These are phyloP conservation scores for Myiotriccus ornatus DNA, from an alignment of 2,797 vertebrate genomes.

Conservation along the genomic window DNA sequence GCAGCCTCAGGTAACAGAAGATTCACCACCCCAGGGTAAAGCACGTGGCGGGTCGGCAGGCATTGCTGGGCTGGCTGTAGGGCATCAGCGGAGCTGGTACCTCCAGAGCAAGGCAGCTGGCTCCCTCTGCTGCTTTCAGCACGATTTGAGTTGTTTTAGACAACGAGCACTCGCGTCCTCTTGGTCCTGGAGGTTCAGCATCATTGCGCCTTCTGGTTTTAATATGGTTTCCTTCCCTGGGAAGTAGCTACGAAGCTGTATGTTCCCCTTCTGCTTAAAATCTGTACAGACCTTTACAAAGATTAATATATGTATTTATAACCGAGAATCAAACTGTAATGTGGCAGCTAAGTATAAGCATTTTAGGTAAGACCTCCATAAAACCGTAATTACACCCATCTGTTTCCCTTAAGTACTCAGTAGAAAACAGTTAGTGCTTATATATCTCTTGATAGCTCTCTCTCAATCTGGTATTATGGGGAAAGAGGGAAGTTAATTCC, in stretches of 20 bases:
- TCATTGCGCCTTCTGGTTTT: not conserved
- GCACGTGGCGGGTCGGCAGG: not conserved
- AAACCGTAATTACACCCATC: not conserved
- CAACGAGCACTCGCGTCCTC: not conserved
- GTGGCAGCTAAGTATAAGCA: not conserved
- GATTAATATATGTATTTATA: not conserved
- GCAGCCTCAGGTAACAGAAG: fast-evolving
- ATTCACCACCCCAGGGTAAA: not conserved
- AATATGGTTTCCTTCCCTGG: not conserved
- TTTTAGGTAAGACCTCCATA: conserved; percentile 32
- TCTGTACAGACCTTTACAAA: not conserved
- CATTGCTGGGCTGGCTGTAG: not conserved
- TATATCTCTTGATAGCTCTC: not conserved
- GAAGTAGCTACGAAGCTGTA: not conserved
- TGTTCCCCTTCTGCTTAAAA: not conserved
- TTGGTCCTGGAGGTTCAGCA: not conserved
- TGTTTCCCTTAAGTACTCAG: conserved; percentile 17
- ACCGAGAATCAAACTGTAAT: not conserved
- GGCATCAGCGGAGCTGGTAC: not conserved
- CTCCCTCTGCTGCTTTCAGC: conserved; percentile 54
- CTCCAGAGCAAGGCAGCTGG: conserved; percentile 5
- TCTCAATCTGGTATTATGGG: not conserved
- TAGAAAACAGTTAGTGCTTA: not conserved
- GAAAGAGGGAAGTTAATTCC: not conserved
- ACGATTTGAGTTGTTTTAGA: not conserved